Percentiles rank a stretch among this genome's conserved stretches.
Conservation (phyloP, 2,888 invertebrate species). For the Fissipunctia ypsillon region DNA sequence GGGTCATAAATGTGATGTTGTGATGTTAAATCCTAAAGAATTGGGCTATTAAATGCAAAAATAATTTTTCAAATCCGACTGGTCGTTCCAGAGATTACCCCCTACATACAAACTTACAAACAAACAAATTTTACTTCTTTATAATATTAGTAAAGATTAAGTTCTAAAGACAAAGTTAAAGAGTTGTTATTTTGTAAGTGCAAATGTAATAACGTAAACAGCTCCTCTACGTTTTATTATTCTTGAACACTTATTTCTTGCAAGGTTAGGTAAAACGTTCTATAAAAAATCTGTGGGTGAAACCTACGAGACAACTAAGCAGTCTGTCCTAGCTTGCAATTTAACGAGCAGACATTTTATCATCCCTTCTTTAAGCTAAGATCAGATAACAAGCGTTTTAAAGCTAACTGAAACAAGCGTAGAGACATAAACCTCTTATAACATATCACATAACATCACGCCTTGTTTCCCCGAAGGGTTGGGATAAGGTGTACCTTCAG, state of each 20-base stretch:
- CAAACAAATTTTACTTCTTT: too few relatives aligned
- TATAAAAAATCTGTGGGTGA: neutral
- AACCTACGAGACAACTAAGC: conserved; percentile 1
- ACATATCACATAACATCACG: too few relatives aligned
- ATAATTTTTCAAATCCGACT: too few relatives aligned
- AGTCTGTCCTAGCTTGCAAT: conserved; percentile 7
- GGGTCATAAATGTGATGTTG: too few relatives aligned
- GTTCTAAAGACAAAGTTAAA: neutral
- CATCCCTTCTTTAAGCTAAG: conserved; percentile 21
- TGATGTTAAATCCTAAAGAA: too few relatives aligned
- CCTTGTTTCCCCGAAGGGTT: too few relatives aligned
- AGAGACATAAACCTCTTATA: neutral
- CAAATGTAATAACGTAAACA: neutral
- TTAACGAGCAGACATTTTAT: conserved; percentile 32
- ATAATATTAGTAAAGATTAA: too few relatives aligned
- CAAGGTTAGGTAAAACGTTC: neutral
- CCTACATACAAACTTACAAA: too few relatives aligned
- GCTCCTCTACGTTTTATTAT: neutral
- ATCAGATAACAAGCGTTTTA: conserved; percentile 16
- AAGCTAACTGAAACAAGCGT: conserved; percentile 2
- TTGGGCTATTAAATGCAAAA: too few relatives aligned
- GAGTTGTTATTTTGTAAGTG: neutral
- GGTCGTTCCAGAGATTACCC: too few relatives aligned
- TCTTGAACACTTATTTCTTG: neutral
- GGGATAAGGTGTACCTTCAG: too few relatives aligned